Conservation (phyloP, 2,797 vertebrate genomes). For the Tenualosa ilisha region DNA sequence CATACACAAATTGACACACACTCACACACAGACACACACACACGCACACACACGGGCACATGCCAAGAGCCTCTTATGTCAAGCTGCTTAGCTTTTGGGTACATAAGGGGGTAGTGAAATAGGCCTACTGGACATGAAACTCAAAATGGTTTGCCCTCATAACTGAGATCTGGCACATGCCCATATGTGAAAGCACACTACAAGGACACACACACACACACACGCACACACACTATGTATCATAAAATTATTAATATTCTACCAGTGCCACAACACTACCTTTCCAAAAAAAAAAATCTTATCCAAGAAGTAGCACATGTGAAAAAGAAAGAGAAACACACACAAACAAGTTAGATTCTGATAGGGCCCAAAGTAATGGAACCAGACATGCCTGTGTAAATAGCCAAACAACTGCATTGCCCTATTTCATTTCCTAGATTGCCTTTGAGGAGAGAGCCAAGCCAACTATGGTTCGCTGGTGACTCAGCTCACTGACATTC, state of each 20-base stretch:
- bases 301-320: neutral
- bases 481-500: neutral
- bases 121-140: neutral
- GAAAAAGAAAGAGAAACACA: neutral
- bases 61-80: neutral
- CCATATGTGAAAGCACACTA: neutral
- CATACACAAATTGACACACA: neutral
- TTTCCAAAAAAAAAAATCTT: neutral
- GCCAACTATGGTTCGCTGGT: neutral
- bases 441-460: neutral
- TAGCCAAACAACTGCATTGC: neutral
- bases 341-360: neutral
- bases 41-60: neutral
- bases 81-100: neutral
- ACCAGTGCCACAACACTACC: too few species aligned
- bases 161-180: neutral
- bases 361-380: neutral
- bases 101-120: neutral
- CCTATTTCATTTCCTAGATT: slow-evolving; percentile 10
- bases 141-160: neutral
- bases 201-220: neutral
- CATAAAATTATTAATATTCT: neutral
- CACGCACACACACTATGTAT: neutral
- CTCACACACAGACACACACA: neutral
- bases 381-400: neutral